These are phyloP conservation scores for Rhopalosiphum padi DNA, from an alignment of 1,140 invertebrate genomes.

Conservation along the genomic window DNA sequence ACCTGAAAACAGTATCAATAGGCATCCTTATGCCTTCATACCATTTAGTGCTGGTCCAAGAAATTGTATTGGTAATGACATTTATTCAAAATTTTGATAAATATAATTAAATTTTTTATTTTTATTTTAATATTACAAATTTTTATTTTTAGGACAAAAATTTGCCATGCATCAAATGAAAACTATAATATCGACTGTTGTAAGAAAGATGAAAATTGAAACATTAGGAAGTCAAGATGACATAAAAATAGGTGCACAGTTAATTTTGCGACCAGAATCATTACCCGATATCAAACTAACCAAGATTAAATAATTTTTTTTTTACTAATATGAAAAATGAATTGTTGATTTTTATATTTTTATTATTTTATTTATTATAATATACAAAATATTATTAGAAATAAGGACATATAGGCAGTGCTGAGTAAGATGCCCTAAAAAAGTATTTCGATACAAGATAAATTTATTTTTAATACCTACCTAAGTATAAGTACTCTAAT, in stretches of 20 bases:
- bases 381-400: background rate
- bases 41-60: slow-evolving; percentile 69
- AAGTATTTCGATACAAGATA: background rate
- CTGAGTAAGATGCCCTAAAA: background rate
- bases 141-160: slow-evolving; percentile 64
- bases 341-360: background rate
- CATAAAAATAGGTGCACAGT: slow-evolving; percentile 35
- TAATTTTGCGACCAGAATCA: slow-evolving; percentile 50
- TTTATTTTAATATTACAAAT: background rate
- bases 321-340: background rate
- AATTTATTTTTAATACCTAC: background rate
- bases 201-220: slow-evolving; percentile 51
- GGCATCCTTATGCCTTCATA: slow-evolving; percentile 65
- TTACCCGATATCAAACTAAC: slow-evolving; percentile 47
- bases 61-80: slow-evolving; percentile 66
- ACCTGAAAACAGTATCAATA: slow-evolving; percentile 64
- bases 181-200: slow-evolving; percentile 49
- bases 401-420: background rate
- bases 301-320: background rate
- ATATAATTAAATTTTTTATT: background rate
- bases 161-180: slow-evolving; percentile 48
- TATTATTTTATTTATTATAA: background rate
- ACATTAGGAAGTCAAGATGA: slow-evolving; percentile 43
- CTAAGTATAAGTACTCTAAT: background rate
- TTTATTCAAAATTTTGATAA: background rate